Evolutionary conservation across 2,113 vertebrate species (phyloP).

Genomic region (Scophthalmus maximus): DNA sequence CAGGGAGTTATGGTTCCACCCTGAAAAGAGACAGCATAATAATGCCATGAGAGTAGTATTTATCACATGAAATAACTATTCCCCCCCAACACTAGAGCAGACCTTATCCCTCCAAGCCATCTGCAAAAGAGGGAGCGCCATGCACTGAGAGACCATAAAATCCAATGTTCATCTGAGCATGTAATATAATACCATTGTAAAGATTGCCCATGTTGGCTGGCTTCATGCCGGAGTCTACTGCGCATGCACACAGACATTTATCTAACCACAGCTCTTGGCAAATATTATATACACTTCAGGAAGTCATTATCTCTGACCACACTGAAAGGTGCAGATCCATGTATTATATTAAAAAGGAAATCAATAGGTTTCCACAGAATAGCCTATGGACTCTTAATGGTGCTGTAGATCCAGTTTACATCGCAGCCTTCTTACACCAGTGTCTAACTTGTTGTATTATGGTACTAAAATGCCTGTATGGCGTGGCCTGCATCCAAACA

Average conservation of each 20-base stretch:
- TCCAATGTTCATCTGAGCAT: constrained; percentile 66
- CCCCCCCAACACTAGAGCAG: constrained; percentile 45
- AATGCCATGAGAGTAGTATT: constrained; percentile 53
- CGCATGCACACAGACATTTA: constrained; percentile 57
- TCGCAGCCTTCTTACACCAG: background rate
- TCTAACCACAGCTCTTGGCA: constrained; percentile 43
- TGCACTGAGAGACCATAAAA: constrained; percentile 64
- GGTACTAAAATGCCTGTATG: background rate
- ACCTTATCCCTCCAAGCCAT: constrained; percentile 63
- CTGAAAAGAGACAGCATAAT: constrained; percentile 53
- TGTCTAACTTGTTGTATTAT: background rate
- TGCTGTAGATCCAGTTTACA: constrained; percentile 31
- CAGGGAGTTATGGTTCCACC: constrained; percentile 43
- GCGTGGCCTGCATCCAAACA: no score
- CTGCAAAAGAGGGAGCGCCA: constrained; percentile 42
- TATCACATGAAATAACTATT: constrained; percentile 63
- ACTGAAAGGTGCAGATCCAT: constrained; percentile 46
- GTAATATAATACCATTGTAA: constrained; percentile 68
- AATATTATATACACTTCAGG: constrained; percentile 62
- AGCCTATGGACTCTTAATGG: constrained; percentile 36
- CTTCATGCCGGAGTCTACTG: constrained; percentile 19
- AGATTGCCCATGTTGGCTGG: constrained; percentile 52
- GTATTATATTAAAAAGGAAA: constrained; percentile 64
- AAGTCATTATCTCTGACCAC: constrained; percentile 66
- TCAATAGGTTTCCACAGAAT: constrained; percentile 43